Percentiles rank a stretch among this genome's conserved stretches.
Evolutionary conservation across 1,140 invertebrate genomes (phyloP).

Genomic region (Zaprionus gabonicus): DNA sequence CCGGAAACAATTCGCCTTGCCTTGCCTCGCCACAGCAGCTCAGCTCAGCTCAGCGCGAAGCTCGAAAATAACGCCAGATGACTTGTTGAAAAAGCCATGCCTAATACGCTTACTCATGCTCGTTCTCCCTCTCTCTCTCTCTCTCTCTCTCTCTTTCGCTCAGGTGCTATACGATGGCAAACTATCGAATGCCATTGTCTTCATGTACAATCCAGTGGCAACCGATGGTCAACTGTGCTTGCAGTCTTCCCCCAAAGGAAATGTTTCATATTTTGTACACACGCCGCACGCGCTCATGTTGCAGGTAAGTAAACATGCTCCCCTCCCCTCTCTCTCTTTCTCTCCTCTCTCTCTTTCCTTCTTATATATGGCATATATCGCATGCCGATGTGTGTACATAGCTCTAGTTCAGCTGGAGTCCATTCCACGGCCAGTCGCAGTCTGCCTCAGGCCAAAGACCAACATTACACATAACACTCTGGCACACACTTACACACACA

Average conservation of each 20-base stretch:
- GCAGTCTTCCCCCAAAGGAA: constrained; percentile 98
- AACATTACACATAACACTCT: constrained; percentile 16
- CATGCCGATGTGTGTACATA: not conserved
- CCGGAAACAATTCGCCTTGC: constrained; percentile 47
- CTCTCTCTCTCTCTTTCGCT: constrained; percentile 52
- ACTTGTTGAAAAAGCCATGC: constrained; percentile 55
- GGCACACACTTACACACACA: constrained; percentile 3
- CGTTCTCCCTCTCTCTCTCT: constrained; percentile 4
- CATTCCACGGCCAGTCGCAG: constrained; percentile 12
- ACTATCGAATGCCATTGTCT: constrained; percentile 97
- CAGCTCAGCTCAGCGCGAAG: constrained; percentile 14
- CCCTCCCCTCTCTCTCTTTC: not conserved
- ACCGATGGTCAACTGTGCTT: constrained; percentile 99
- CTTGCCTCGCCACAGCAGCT: not conserved
- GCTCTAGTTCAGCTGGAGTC: constrained; percentile 16
- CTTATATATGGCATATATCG: constrained; percentile 6
- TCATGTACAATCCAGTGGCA: constrained; percentile 99
- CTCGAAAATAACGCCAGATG: constrained; percentile 30
- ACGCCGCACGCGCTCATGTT: constrained; percentile 99
- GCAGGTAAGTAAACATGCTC: constrained; percentile 88
- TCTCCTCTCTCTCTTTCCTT: not conserved
- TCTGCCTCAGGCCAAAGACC: constrained; percentile 8
- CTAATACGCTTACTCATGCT: constrained; percentile 41
- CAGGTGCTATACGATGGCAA: constrained; percentile 99
- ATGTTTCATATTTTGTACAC: constrained; percentile 98